Base-by-base conservation (phyloP, 2,797 vertebrate species). In the Natrix natrix region DNA sequence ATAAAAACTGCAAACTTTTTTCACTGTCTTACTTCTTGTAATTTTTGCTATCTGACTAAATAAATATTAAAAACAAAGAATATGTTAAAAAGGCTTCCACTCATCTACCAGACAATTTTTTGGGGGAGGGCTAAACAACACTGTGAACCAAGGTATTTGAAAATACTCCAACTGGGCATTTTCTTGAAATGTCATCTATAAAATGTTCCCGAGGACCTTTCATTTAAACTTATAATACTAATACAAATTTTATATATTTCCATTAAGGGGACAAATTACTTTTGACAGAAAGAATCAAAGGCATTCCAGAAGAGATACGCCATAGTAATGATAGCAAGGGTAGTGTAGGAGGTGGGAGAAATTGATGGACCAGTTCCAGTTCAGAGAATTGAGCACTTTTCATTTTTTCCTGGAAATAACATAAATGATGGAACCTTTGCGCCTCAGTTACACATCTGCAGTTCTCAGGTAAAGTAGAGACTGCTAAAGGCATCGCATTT, bases 381-480 rank as follows among this genome's bases (percentile, higher is more conserved):
- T 96, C 96, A 97, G 92, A 95, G 96, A 95, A 97, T 97, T 97
- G 94, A 95, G 90, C 91, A 94, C 92, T 96, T 97, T 95, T 97
- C 96, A 94, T 93, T 95, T 96, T 96, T 14, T 95, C 94, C 95
- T 96, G 96, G 95, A 94, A 95, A 96, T 97, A 97, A 97, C 97
- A 96, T 97, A 97, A 97, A 97, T 98, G 22, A 97, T 96, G 96
- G 97, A 95, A 97, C 96, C 94, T 95, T 97, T 20, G 0, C 92
- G 95, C 96, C 94, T 95, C 78, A 91, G 96, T 86, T 96, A 95
- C 97, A 97, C 95, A 83, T 83, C 43, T 24, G 43, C 78, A 97
- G 97, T 97, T 97, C 97, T 96, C 97, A 96, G 95, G 91, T 95
- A 90, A 96, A 95, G 92, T 95, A 90, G 94, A 59, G 94, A 97